Evolutionary conservation across 1,140 invertebrate genomes (phyloP).

Genomic region (Sminthurides bifidus): DNA sequence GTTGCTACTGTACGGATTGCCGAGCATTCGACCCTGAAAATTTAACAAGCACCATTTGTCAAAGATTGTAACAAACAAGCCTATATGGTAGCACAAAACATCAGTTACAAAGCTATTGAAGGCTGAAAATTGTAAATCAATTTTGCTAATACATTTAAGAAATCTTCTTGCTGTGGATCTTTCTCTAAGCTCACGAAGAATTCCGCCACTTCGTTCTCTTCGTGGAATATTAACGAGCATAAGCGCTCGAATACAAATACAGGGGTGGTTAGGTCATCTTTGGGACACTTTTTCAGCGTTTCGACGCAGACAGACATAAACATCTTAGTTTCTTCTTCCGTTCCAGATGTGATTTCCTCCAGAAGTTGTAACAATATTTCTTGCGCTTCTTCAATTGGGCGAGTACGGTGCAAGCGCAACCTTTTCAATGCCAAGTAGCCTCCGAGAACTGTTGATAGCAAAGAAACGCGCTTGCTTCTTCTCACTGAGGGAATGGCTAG

Average conservation of each 20-base stretch:
- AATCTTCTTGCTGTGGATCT: slow-evolving; percentile 97
- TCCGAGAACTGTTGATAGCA: slow-evolving; percentile 80
- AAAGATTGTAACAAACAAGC: too few species aligned
- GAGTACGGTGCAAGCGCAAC: slow-evolving; percentile 84
- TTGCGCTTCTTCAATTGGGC: slow-evolving; percentile 91
- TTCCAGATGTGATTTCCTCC: slow-evolving; percentile 93
- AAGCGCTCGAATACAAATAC: slow-evolving; percentile 95
- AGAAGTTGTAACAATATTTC: slow-evolving; percentile 85
- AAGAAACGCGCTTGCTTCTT: slow-evolving; percentile 35
- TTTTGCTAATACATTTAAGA: slow-evolving; percentile 85
- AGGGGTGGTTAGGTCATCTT: slow-evolving; percentile 85
- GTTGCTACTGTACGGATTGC: slow-evolving; percentile 89
- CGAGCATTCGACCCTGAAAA: slow-evolving; percentile 79
- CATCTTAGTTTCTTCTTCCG: slow-evolving; percentile 87
- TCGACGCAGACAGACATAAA: slow-evolving; percentile 97
- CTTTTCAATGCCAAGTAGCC: slow-evolving; percentile 83
- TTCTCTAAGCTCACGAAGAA: slow-evolving; percentile 95
- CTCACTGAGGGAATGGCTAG: slow-evolving; percentile 68
- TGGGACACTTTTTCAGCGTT: slow-evolving; percentile 83
- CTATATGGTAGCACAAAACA: too few species aligned
- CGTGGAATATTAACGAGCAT: slow-evolving; percentile 94
- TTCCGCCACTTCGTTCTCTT: slow-evolving; percentile 92
- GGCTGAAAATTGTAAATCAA: too few species aligned
- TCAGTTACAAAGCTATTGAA: too few species aligned
- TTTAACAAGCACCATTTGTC: neutral